Conservation (phyloP, 2,888 invertebrate genomes). For the Diaperis boleti region DNA sequence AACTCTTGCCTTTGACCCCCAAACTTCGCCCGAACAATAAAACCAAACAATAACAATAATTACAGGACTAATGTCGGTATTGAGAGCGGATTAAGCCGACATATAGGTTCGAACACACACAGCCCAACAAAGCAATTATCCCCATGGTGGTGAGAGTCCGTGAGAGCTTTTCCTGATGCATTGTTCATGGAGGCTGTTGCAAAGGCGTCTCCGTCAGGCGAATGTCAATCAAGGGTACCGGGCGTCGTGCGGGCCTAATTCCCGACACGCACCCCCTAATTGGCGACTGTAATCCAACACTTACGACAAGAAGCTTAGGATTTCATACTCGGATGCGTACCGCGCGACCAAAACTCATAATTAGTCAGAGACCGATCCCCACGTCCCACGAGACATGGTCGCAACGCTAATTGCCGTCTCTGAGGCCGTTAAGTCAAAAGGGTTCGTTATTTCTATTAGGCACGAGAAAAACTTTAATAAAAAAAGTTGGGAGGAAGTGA, state of each 20-base stretch:
- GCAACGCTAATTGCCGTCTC: constrained; percentile 59
- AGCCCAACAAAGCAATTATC: constrained; percentile 52
- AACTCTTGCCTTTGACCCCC: constrained; percentile 28
- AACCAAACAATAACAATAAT: constrained; percentile 50
- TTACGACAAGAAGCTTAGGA: constrained; percentile 64
- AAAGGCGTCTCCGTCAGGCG: constrained; percentile 14
- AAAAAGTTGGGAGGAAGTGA: constrained; percentile 15
- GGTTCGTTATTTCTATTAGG: constrained; percentile 38
- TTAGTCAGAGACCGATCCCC: constrained; percentile 54
- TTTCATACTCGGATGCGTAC: constrained; percentile 58
- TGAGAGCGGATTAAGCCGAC: constrained; percentile 49
- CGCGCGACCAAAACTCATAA: constrained; percentile 57
- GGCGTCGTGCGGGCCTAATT: constrained; percentile 56
- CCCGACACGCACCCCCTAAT: constrained; percentile 63
- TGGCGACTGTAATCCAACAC: constrained; percentile 65
- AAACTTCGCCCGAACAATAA: constrained; percentile 26
- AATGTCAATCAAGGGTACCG: constrained; percentile 54
- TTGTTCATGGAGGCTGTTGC: constrained; percentile 19
- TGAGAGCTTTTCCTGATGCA: constrained; percentile 35
- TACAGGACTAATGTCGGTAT: constrained; percentile 51
- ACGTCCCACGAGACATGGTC: constrained; percentile 50
- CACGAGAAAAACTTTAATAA: constrained; percentile 23
- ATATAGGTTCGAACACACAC: constrained; percentile 21
- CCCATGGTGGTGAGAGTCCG: constrained; percentile 46
- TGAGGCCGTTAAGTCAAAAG: constrained; percentile 58